Evolutionary conservation across 2,113 vertebrate genomes (phyloP).

Genomic region (Uria aalge): DNA sequence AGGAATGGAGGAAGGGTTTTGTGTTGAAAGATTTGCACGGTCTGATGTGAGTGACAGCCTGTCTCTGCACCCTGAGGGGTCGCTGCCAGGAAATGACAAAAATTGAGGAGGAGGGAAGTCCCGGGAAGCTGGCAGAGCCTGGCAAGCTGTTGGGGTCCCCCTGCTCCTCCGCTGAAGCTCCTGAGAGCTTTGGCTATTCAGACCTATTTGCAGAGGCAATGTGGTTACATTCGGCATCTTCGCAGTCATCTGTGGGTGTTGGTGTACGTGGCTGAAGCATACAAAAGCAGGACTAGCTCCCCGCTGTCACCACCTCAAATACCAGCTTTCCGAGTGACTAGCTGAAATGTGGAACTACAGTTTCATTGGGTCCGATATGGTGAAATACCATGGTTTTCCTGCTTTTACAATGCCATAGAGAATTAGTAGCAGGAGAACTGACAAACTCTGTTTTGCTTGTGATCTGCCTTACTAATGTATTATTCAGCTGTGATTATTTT

Average conservation of each 20-base stretch:
- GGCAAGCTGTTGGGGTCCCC: not conserved
- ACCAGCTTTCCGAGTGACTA: not conserved
- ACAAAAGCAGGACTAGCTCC: not conserved
- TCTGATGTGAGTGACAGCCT: not conserved
- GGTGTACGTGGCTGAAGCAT: fast-evolving
- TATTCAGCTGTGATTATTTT: not conserved
- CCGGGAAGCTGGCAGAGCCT: not conserved
- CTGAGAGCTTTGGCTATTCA: not conserved
- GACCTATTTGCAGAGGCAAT: not conserved
- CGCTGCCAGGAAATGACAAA: not conserved
- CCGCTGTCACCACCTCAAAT: not conserved
- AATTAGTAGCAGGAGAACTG: not conserved
- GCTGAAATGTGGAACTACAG: not conserved
- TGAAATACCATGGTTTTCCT: not conserved
- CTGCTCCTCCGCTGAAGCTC: not conserved
- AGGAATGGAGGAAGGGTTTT: not conserved
- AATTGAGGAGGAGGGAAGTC: not conserved
- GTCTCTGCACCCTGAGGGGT: not conserved
- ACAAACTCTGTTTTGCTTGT: not conserved
- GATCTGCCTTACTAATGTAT: conserved; percentile 1
- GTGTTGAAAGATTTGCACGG: not conserved
- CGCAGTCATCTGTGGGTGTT: not conserved
- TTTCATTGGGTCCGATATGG: not conserved
- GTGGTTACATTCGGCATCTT: not conserved
- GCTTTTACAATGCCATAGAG: not conserved